These are phyloP conservation scores for Artibeus jamaicensis DNA, from an alignment of 2,797 vertebrate genomes.

Conservation along the genomic window DNA sequence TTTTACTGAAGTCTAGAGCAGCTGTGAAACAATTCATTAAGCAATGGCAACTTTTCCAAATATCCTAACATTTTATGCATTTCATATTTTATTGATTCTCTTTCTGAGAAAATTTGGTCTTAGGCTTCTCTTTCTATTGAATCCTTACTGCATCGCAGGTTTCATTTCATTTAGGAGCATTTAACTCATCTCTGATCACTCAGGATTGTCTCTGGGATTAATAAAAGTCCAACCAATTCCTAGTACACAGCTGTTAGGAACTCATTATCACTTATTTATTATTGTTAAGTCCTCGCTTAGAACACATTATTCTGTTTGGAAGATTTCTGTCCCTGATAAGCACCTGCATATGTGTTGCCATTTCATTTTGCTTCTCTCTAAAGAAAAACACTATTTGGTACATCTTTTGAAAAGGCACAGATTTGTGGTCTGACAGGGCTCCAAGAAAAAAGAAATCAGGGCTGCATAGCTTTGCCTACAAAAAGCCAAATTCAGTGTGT, in stretches of 20 bases:
- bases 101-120: not conserved
- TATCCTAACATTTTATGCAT: not conserved
- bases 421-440: not conserved
- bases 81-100: not conserved
- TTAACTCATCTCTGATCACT: not conserved
- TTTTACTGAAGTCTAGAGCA: not conserved
- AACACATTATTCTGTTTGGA: not conserved
- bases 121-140: not conserved
- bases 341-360: not conserved
- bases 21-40: not conserved
- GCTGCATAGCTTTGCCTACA: not conserved
- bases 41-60: not conserved
- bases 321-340: not conserved
- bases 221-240: not conserved
- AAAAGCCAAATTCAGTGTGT: not conserved
- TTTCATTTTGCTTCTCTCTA: not conserved
- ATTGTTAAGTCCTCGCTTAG: conserved; percentile 1
- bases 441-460: not conserved
- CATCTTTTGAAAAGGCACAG: not conserved
- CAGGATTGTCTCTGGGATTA: not conserved
- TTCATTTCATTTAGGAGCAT: not conserved
- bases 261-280: not conserved
- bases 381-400: not conserved
- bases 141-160: not conserved
- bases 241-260: not conserved